phyloP scores from a whole-genome alignment of 2,797 vertebrate genomes.

The Eulemur coronatus region DNA sequence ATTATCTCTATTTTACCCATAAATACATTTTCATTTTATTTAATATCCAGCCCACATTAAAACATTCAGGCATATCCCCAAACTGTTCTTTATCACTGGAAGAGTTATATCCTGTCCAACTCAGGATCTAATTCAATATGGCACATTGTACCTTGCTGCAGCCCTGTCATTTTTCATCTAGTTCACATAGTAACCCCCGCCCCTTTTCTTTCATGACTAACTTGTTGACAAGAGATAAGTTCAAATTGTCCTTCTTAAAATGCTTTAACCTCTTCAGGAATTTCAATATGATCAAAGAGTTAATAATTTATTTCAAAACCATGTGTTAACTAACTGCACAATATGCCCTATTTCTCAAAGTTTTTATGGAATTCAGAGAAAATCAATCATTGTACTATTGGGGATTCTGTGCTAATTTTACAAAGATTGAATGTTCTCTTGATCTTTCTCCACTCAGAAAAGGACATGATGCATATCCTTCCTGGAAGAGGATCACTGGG shows the following conservation, averaged over 20 bases:
- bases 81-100: neutral
- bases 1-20: neutral
- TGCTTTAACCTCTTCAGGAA: neutral
- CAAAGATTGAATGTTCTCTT: constrained; percentile 44
- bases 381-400: constrained; percentile 38
- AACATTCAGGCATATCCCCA: neutral
- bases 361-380: constrained; percentile 39
- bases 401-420: constrained; percentile 16
- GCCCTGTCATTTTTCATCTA: neutral
- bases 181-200: neutral
- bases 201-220: neutral
- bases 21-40: neutral
- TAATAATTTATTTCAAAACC: constrained; percentile 44
- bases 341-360: constrained; percentile 31
- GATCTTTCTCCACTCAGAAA: neutral
- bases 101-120: neutral
- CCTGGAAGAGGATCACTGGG: neutral
- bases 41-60: neutral
- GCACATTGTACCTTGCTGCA: fast-evolving
- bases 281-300: neutral
- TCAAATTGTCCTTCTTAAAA: constrained; percentile 14
- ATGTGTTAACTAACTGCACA: neutral
- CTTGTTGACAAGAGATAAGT: neutral
- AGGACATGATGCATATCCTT: neutral
- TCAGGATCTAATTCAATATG: neutral